Base-by-base conservation (phyloP, 2,888 invertebrate species). In the Drosophila dives region DNA sequence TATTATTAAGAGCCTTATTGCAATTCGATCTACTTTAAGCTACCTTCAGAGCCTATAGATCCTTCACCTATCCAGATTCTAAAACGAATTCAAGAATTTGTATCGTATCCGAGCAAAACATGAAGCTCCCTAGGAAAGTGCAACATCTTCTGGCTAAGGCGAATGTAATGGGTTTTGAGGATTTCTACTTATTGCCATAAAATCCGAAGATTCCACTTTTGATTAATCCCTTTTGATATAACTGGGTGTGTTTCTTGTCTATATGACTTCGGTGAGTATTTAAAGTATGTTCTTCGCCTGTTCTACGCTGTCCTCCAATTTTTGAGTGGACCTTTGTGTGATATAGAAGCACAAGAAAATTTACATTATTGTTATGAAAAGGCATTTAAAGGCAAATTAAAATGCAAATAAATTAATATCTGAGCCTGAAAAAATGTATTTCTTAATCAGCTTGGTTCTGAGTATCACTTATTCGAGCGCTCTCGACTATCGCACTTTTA, bases 231-330 rank as follows among this genome's bases (percentile, higher is more conserved):
- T 0, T 0, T 20, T 45, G 2, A 29, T 29, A 29, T 29, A 1
- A 7, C 2, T 23, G 15, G 8, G 4, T 23, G 45, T 15, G 15
- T 15, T 45, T 7, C 3, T 3, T 7, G 3, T 20, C 12, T 0
- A 12, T 12, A 7, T 20, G 3, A 2, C 12, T 45, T 23, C 7
- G 7, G 2, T 15, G 15, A 45, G 12, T 15, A 23, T 23, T 15
- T 8, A n/a, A 40, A 10, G n/a, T n/a, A 1, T 0, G 1, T 40
- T n/a, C n/a, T 5, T 17, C 10, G 0, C n/a, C 5, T 11, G 10
- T n/a, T 40, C 17, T 10, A 4, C 4, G 10, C 0, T 40, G 2
- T 2, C 11, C 33, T 11, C 11, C 0, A 33, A 0, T 34, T 34
- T 33, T 11, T 34, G 3, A 5, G 34, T 15, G 6, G 3, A 12